These are phyloP conservation scores for Gari tellinella DNA, from an alignment of 2,888 invertebrate species.

Conservation along the genomic window DNA sequence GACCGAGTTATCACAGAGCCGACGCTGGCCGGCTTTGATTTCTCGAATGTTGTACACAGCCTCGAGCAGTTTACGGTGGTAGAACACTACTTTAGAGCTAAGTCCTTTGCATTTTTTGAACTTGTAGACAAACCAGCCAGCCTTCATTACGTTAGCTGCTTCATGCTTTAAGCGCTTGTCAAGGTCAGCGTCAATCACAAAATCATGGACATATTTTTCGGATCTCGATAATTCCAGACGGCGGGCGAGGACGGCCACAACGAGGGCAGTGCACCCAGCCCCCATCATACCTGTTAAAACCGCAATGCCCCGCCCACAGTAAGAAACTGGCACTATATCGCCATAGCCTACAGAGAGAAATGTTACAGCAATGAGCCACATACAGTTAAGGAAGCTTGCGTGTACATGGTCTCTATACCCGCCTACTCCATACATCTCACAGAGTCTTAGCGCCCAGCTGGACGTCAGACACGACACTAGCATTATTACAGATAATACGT, in stretches of 20 bases:
- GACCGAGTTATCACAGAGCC: slow-evolving; percentile 76
- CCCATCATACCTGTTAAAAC: slow-evolving; percentile 83
- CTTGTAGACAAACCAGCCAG: slow-evolving; percentile 82
- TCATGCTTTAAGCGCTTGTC: slow-evolving; percentile 80
- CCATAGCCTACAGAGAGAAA: slow-evolving; percentile 84
- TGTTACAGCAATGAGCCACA: slow-evolving; percentile 84
- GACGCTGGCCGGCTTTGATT: slow-evolving; percentile 81
- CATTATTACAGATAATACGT: slow-evolving; percentile 81
- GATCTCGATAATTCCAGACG: slow-evolving; percentile 82
- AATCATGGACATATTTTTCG: slow-evolving; percentile 84
- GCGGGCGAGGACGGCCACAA: slow-evolving; percentile 82
- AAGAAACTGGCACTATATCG: slow-evolving; percentile 83
- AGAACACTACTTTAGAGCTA: slow-evolving; percentile 60
- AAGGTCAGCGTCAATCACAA: slow-evolving; percentile 83
- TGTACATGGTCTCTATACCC: slow-evolving; percentile 67
- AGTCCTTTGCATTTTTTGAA: slow-evolving; percentile 62
- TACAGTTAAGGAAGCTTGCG: slow-evolving; percentile 81
- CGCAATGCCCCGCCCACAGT: slow-evolving; percentile 83
- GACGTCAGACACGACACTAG: slow-evolving; percentile 77
- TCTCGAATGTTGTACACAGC: slow-evolving; percentile 83
- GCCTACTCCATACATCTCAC: slow-evolving; percentile 80
- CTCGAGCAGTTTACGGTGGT: slow-evolving; percentile 79
- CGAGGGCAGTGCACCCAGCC: slow-evolving; percentile 82
- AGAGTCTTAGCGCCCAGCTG: slow-evolving; percentile 82
- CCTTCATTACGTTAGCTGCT: slow-evolving; percentile 81